Percentiles rank a stretch among this genome's conserved stretches.
phyloP scores from a whole-genome alignment of 2,888 invertebrate genomes.

The Philereme transversata region DNA sequence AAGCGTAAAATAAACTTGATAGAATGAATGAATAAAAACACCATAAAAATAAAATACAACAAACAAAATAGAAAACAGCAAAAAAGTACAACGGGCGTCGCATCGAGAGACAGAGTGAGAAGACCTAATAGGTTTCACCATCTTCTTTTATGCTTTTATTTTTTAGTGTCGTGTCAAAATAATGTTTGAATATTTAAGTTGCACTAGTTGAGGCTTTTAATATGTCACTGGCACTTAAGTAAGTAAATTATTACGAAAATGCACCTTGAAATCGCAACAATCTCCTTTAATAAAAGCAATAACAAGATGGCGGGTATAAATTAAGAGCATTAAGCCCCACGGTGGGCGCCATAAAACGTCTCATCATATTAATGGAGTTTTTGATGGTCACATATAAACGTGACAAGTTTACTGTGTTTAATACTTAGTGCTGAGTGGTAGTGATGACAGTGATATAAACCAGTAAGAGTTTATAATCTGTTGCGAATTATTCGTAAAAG shows the following conservation, averaged over 20 bases:
- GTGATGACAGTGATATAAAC: too few species aligned
- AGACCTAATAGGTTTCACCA: too few species aligned
- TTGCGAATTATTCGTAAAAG: too few species aligned
- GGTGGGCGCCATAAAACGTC: slow-evolving; percentile 53
- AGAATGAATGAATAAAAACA: not conserved
- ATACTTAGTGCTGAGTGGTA: slow-evolving; percentile 6
- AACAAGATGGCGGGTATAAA: slow-evolving; percentile 29
- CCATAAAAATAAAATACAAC: not conserved
- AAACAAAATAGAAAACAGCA: too few species aligned
- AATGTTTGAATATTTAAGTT: too few species aligned
- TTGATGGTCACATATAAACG: slow-evolving; percentile 55
- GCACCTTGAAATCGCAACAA: slow-evolving; percentile 12
- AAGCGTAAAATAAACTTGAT: slow-evolving; percentile 11
- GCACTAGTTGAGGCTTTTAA: too few species aligned
- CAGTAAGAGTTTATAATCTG: too few species aligned
- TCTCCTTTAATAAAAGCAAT: slow-evolving; percentile 24
- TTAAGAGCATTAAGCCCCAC: slow-evolving; percentile 39
- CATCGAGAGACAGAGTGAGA: too few species aligned
- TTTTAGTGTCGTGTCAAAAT: too few species aligned
- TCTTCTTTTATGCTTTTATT: too few species aligned
- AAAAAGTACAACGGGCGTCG: too few species aligned
- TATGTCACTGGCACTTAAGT: too few species aligned
- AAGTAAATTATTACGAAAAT: not conserved
- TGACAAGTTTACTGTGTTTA: slow-evolving; percentile 51
- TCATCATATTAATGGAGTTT: slow-evolving; percentile 56